phyloP scores from a whole-genome alignment of 2,113 vertebrate species.

The Hucho hucho region DNA sequence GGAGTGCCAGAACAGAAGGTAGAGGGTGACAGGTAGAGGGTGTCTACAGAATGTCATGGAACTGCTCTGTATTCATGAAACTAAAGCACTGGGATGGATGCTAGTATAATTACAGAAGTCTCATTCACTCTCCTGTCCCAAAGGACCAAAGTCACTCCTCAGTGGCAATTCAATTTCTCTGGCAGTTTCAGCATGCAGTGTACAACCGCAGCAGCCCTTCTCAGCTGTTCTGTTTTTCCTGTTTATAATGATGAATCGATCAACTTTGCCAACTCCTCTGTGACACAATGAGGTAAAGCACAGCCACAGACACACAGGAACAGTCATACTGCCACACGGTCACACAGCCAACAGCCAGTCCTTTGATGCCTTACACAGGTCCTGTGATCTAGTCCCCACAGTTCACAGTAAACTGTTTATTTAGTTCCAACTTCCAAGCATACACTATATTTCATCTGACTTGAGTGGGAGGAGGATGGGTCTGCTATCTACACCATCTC shows the following conservation, averaged over 20 bases:
- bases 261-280: conserved; percentile 39
- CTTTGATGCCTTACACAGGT: neutral
- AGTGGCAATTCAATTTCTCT: conserved; percentile 40
- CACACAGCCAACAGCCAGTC: neutral
- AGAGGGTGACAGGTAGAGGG: neutral
- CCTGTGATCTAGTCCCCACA: neutral
- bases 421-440: no score
- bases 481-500: neutral
- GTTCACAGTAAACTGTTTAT: neutral
- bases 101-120: conserved; percentile 18
- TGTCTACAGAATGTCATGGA: neutral
- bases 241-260: conserved; percentile 60
- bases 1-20: no score
- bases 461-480: neutral
- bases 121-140: conserved; percentile 16
- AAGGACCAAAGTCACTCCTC: conserved; percentile 35
- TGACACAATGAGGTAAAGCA: conserved; percentile 50
- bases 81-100: conserved; percentile 16
- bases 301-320: neutral
- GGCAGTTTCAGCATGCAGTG: neutral
- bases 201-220: conserved; percentile 2
- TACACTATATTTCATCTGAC: neutral
- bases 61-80: conserved; percentile 23
- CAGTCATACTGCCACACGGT: neutral
- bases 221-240: conserved; percentile 48